Evolutionary conservation across 1,140 invertebrate species (phyloP).

Genomic region (Helicorthomorpha holstii): DNA sequence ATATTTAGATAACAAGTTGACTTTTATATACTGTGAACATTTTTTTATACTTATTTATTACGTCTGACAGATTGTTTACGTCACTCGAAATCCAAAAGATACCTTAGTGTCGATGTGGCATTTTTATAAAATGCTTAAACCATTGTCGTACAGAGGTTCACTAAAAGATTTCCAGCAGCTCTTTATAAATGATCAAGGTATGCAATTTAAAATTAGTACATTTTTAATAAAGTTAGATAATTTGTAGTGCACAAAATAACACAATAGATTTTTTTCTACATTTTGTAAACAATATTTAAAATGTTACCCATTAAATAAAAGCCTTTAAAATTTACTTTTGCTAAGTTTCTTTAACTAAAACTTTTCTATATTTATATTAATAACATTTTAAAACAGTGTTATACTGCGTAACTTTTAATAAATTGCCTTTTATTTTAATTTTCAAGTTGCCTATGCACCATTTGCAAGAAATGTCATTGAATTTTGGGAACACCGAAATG

Average conservation of each 20-base stretch:
- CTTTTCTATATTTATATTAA: no score
- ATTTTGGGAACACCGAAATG: slow-evolving; percentile 23
- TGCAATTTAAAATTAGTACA: no score
- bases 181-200: neutral
- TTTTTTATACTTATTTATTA: no score
- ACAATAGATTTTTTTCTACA: no score
- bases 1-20: neutral
- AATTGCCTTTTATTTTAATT: slow-evolving; percentile 1
- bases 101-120: slow-evolving; percentile 30
- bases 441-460: slow-evolving; percentile 30
- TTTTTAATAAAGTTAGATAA: no score
- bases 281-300: no score
- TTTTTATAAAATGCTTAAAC: slow-evolving; percentile 25
- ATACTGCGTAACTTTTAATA: no score
- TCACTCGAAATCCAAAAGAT: slow-evolving; percentile 33
- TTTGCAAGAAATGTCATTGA: slow-evolving; percentile 34
- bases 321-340: no score
- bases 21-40: neutral
- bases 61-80: slow-evolving; percentile 30
- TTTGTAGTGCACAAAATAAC: no score
- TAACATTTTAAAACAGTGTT: no score
- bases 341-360: no score
- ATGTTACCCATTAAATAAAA: no score
- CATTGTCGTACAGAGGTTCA: slow-evolving; percentile 41
- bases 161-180: slow-evolving; percentile 25